A percentile compares a stretch with the other conserved stretches of the same genome.
These are phyloP conservation scores for Gasteruption jaculator DNA, from an alignment of 2,888 invertebrate genomes.

Conservation along the genomic window DNA sequence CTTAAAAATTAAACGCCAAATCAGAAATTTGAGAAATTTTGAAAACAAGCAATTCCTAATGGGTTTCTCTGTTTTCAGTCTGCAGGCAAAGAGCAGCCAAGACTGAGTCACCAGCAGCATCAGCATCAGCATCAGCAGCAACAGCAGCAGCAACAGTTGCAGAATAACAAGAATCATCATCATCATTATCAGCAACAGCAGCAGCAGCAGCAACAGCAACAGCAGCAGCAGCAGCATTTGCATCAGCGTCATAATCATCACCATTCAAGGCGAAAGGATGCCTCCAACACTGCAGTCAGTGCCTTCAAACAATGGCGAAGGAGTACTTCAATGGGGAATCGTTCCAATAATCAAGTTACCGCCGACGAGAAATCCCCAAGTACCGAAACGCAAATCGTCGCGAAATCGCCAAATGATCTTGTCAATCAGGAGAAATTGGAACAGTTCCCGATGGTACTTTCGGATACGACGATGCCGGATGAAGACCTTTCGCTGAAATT, in stretches of 20 bases:
- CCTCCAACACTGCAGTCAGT: slow-evolving; percentile 26
- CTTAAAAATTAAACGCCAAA: no score
- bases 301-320: slow-evolving; percentile 44
- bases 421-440: slow-evolving; percentile 33
- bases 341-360: slow-evolving; percentile 28
- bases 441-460: slow-evolving; percentile 40
- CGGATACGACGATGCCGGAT: slow-evolving; percentile 41
- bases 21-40: no score
- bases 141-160: slow-evolving; percentile 32
- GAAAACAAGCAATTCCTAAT: slow-evolving; percentile 33
- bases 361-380: no score
- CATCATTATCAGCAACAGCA: no score
- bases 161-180: slow-evolving; percentile 31
- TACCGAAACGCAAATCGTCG: no score
- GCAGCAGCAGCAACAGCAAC: slow-evolving; percentile 25
- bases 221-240: no score
- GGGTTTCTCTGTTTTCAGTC: slow-evolving; percentile 35
- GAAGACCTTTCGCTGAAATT: slow-evolving; percentile 45
- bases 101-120: slow-evolving; percentile 29
- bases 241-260: no score
- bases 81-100: slow-evolving; percentile 32
- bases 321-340: slow-evolving; percentile 29
- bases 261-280: no score
- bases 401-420: slow-evolving; percentile 26
- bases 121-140: slow-evolving; percentile 19